A percentile compares a stretch with the other conserved stretches of the same genome.
Conservation (phyloP, 2,797 vertebrate species). For the Bufotes viridis region DNA sequence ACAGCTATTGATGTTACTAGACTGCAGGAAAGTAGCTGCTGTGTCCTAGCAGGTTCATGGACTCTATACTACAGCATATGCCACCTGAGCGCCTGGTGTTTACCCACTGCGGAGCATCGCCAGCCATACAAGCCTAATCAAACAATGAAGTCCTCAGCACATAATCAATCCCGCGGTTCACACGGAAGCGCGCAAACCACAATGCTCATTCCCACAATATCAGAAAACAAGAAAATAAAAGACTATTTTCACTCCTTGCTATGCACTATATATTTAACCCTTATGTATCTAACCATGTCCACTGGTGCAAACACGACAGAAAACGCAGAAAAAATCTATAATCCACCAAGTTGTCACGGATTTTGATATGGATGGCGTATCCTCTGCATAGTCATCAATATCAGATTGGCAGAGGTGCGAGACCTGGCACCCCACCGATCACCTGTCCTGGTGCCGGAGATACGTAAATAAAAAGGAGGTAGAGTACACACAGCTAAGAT, state of each 20-base stretch:
- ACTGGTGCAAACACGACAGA: too few relatives aligned
- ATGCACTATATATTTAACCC: not conserved
- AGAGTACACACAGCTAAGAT: too few relatives aligned
- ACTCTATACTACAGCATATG: not conserved
- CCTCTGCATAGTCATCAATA: too few relatives aligned
- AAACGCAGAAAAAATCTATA: too few relatives aligned
- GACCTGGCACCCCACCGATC: too few relatives aligned
- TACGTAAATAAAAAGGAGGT: too few relatives aligned
- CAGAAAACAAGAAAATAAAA: not conserved
- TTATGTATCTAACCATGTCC: too few relatives aligned
- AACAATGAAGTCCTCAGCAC: constrained; percentile 16
- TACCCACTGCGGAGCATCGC: constrained; percentile 28
- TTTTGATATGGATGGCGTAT: too few relatives aligned
- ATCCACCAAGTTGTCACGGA: too few relatives aligned
- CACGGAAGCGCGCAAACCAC: constrained; percentile 11
- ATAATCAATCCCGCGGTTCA: constrained; percentile 9
- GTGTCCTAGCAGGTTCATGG: not conserved
- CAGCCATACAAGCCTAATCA: constrained; percentile 22
- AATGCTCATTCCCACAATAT: constrained; percentile 33
- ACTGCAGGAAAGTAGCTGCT: not conserved
- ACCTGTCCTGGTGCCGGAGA: too few relatives aligned
- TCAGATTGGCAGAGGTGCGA: too few relatives aligned
- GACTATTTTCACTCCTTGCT: not conserved
- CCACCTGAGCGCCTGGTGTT: constrained; percentile 1
- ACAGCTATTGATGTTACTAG: not conserved